phyloP scores from a whole-genome alignment of 2,797 vertebrate genomes.

The Hippoglossus hippoglossus region DNA sequence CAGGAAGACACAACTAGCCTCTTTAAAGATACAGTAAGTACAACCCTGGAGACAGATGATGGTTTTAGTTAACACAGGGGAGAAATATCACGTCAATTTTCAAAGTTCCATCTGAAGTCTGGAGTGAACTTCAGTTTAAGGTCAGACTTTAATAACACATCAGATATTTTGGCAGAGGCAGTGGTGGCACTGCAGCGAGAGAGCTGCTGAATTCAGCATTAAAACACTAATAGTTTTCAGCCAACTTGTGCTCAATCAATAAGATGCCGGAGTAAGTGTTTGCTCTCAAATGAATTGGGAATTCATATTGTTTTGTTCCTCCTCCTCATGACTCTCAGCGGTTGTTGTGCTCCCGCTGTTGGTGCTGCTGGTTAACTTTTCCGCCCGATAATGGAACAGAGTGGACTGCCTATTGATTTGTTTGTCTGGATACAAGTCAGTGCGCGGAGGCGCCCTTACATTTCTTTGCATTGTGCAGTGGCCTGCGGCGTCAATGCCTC shows the following conservation, averaged over 20 bases:
- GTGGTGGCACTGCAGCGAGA: constrained; percentile 21
- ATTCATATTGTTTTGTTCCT: constrained; percentile 66
- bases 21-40: constrained; percentile 34
- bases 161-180: constrained; percentile 30
- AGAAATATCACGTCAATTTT: constrained; percentile 28
- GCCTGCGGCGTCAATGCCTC: constrained; percentile 38
- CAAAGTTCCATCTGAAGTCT: constrained; percentile 30
- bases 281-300: constrained; percentile 68
- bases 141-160: constrained; percentile 39
- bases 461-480: constrained; percentile 46
- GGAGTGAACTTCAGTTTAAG: constrained; percentile 24
- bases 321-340: constrained; percentile 41
- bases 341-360: constrained; percentile 42
- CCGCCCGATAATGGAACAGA: constrained; percentile 67
- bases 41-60: constrained; percentile 19
- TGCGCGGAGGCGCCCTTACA: constrained; percentile 20
- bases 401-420: constrained; percentile 72
- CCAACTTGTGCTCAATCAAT: constrained; percentile 68
- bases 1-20: constrained; percentile 5
- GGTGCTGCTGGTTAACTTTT: constrained; percentile 70
- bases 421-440: constrained; percentile 70
- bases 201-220: constrained; percentile 65
- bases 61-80: constrained; percentile 8
- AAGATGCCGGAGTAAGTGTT: constrained; percentile 54
- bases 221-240: constrained; percentile 67